phyloP scores from a whole-genome alignment of 2,888 invertebrate genomes.

The Anaspis maculata region DNA sequence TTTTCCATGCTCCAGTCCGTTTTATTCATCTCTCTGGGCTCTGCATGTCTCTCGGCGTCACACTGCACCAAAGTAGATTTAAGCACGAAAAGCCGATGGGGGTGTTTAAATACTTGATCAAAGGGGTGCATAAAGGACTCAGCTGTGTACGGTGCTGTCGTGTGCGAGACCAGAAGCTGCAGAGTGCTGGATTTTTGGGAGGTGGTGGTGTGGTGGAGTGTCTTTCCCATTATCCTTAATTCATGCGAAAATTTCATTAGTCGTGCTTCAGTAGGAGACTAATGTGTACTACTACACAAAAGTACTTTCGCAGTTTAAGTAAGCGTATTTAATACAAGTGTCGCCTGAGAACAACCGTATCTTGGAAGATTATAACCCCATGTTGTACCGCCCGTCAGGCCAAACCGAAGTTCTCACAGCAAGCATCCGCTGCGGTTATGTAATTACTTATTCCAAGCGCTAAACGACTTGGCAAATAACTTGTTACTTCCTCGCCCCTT shows the following conservation, averaged over 20 bases:
- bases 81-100: no score
- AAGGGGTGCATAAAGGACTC: no score
- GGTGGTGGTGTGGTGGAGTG: no score
- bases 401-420: conserved; percentile 20
- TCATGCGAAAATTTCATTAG: conserved; percentile 1
- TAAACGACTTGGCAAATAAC: conserved; percentile 32
- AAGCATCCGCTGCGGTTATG: conserved; percentile 25
- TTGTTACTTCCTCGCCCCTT: conserved; percentile 23
- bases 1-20: no score
- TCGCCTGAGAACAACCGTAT: conserved; percentile 11
- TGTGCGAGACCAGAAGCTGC: no score
- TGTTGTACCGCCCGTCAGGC: conserved; percentile 16
- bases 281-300: background rate
- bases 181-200: no score
- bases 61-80: no score
- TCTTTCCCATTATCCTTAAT: no score
- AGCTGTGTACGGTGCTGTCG: no score
- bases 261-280: background rate
- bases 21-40: no score
- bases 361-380: conserved; percentile 13
- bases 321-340: conserved; percentile 11
- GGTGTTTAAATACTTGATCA: no score
- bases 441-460: conserved; percentile 30
- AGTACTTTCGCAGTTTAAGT: conserved; percentile 7
- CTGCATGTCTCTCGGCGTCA: no score